Evolutionary conservation across 1,140 invertebrate species (phyloP), one percentile per base, ranked within the genome.

Genomic region (Thaumatotibia leucotreta): DNA sequence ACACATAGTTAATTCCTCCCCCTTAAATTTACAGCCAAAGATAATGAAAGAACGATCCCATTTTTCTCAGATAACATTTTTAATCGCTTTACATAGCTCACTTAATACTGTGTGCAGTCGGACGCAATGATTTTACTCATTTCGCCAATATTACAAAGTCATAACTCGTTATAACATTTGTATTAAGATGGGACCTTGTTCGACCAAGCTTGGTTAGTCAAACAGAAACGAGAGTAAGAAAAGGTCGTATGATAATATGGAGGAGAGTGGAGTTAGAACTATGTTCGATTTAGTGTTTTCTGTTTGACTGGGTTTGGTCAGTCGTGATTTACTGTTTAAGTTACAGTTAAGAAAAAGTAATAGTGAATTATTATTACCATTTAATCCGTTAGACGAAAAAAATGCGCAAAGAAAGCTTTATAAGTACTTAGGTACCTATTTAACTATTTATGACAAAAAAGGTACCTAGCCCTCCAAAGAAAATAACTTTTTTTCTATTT

Each of bases 11-110:
- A 54, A 23, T 52, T 22, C 50, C 20, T 22, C 50, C 20, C 50
- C 50, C 50, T 52, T 29, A 65, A 27, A 75, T 64, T 68, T 69
- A 72, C 61, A 27, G 35, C 54, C 31, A 64, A 66, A 64, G 71
- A 66, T 73, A 77, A 77, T 75, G 69, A 72, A 69, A 69, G 67
- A 54, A 68, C 61, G 50, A 61, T 27, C 31, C 69, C 68, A 69
- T 74, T 79, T 76, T 76, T 77, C 68, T 74, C 69, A 78, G 76
- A 76, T 78, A 78, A 78, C 70, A 76, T 74, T 78, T 78, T 78
- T 78, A 78, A 78, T 76, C 76, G 70, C 63, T 64, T 68, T 64
- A 69, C 76, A 70, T 71, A 69, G 61, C 70, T 69, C 69, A 67
- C 66, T 75, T 67, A 23, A 54, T n/a, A 27, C 50, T 54, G 11